A percentile compares a stretch with the other conserved stretches of the same genome.
Evolutionary conservation across 2,888 invertebrate genomes (phyloP).

Genomic region (Lapara coniferarum): DNA sequence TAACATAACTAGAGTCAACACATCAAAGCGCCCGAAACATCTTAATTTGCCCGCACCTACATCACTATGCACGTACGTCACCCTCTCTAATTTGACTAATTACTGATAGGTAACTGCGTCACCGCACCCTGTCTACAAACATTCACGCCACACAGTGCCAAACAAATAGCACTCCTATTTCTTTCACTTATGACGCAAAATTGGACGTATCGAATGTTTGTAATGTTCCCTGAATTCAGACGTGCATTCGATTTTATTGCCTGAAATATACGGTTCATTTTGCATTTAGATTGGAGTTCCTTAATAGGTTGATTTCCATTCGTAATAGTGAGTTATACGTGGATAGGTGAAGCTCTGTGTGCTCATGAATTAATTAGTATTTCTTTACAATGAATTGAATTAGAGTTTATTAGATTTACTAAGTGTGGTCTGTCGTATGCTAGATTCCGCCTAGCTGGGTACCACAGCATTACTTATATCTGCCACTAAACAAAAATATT

Average conservation of each 20-base stretch:
- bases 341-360: neutral
- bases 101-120: constrained; percentile 59
- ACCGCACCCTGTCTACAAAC: constrained; percentile 46
- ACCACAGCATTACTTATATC: no score
- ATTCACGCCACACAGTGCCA: constrained; percentile 22
- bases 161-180: constrained; percentile 37
- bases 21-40: constrained; percentile 12
- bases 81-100: constrained; percentile 73
- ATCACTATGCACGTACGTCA: constrained; percentile 41
- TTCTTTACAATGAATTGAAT: neutral
- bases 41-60: constrained; percentile 32
- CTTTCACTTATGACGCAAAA: neutral
- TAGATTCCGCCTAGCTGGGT: no score
- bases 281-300: neutral
- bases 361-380: neutral
- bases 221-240: neutral
- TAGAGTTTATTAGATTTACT: neutral
- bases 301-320: constrained; percentile 16
- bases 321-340: constrained; percentile 27
- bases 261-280: neutral
- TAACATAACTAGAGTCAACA: neutral
- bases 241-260: constrained; percentile 1
- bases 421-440: no score
- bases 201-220: neutral
- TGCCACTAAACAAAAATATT: no score